Base-by-base conservation (phyloP, 2,113 vertebrate species). In the Mesembrinibis cayennensis region DNA sequence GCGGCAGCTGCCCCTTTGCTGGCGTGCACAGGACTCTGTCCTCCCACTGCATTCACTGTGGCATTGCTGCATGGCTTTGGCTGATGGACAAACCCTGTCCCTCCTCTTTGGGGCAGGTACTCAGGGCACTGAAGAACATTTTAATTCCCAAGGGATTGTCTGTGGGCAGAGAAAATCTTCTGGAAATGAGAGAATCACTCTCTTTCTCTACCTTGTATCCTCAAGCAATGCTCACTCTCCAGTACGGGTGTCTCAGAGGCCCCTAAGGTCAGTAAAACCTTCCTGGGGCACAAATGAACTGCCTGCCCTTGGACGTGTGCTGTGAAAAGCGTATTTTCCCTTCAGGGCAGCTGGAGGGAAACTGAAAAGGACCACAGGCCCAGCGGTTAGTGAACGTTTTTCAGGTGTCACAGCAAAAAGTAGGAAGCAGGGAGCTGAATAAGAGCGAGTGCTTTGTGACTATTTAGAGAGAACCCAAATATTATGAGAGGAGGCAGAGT, bases 261-360 rank as follows among this genome's bases (percentile, higher is more conserved):
- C 89, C 58, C 83, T 82, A 88, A 97, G 97, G 96, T 97, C 95
- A 96, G 97, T 97, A 94, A 93, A 96, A 95, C 79, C 87, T 79
- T 94, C 40, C 70, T 20, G 83, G 69, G 83, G n/a, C 69, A 26
- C 14, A 56, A 78, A 52, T 15, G 25, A 74, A 49, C 69, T 40
- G 77, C 25, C 26, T 79, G 52, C 40, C 72, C 81, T 79, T 0
- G 0, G 47, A 63, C 26, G 13, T 7, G 11, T 1, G 23, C 73
- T 55, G 23, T 30, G 52, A 71, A 56, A 70, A 92, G 65, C 4
- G 0, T 9, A 6, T 71, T 80, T 76, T 86, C n/a, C 77, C 29
- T 87, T 70, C 71, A 78, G 61, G 47, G 56, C 29, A 63, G 42
- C 34, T 70, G 59, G 65, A 91, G 32, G 50, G 59, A 58, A 58